These are phyloP conservation scores for Eulemur rufifrons DNA, from an alignment of 2,113 vertebrate genomes.

Conservation along the genomic window DNA sequence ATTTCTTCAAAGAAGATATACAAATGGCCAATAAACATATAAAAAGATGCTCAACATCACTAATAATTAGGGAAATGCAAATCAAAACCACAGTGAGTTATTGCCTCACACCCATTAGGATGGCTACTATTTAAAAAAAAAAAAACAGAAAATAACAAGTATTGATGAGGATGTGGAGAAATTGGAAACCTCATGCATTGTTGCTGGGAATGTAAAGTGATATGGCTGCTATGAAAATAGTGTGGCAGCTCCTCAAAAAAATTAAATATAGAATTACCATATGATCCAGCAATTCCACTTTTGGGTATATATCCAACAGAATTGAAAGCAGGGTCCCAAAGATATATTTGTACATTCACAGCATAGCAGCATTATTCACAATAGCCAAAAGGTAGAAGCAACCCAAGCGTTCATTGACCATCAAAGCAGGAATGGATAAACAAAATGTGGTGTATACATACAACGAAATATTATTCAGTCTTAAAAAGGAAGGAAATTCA, in stretches of 20 bases:
- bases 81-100: background rate
- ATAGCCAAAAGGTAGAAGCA: background rate
- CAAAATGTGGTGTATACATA: background rate
- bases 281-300: background rate
- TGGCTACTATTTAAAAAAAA: background rate
- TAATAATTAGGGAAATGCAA: background rate
- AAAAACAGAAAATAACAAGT: background rate
- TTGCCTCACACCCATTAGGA: background rate
- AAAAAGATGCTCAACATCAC: background rate
- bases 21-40: background rate
- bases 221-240: background rate
- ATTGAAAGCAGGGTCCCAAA: background rate
- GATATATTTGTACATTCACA: background rate
- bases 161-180: background rate
- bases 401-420: background rate
- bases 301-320: background rate
- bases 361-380: background rate
- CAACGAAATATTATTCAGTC: background rate
- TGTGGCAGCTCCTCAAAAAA: background rate
- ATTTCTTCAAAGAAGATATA: background rate
- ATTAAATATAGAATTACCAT: background rate
- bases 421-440: background rate
- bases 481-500: background rate
- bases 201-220: background rate
- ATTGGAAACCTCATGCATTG: background rate